These are phyloP conservation scores for Hylaea fasciaria DNA, from an alignment of 2,888 invertebrate species.

Conservation along the genomic window DNA sequence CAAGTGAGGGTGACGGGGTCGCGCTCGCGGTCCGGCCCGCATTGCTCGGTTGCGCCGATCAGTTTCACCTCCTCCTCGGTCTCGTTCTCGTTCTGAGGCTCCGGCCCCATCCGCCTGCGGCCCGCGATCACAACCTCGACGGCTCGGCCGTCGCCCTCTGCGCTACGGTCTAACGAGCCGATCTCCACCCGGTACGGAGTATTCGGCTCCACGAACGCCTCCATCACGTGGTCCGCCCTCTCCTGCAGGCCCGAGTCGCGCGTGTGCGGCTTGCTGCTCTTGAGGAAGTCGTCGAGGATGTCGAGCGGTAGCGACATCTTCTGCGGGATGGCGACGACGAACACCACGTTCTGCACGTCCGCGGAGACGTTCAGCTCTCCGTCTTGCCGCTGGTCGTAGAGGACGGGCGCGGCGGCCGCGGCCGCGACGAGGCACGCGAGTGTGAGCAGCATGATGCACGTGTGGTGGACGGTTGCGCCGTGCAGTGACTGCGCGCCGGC, in stretches of 20 bases:
- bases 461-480: conserved; percentile 56
- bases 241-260: conserved; percentile 59
- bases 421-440: conserved; percentile 59
- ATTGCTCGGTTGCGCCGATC: conserved; percentile 89
- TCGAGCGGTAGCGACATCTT: conserved; percentile 54
- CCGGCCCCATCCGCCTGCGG: conserved; percentile 58
- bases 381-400: conserved; percentile 90
- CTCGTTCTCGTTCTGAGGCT: conserved; percentile 49
- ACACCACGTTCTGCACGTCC: conserved; percentile 89
- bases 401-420: conserved; percentile 64
- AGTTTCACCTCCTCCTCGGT: conserved; percentile 79
- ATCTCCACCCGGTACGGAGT: conserved; percentile 89
- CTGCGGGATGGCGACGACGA: conserved; percentile 86
- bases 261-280: conserved; percentile 41
- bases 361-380: conserved; percentile 90
- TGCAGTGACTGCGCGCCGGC: conserved; percentile 65
- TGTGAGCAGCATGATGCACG: conserved; percentile 70
- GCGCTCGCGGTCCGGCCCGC: conserved; percentile 89
- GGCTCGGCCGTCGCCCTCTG: conserved; percentile 59
- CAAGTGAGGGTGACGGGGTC: conserved; percentile 88
- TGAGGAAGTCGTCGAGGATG: conserved; percentile 47
- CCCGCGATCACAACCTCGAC: conserved; percentile 75
- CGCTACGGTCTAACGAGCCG: conserved; percentile 57
- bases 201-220: conserved; percentile 87
- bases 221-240: conserved; percentile 72